Evolutionary conservation across 2,113 vertebrate genomes (phyloP).

Genomic region (Neoarius graeffei): DNA sequence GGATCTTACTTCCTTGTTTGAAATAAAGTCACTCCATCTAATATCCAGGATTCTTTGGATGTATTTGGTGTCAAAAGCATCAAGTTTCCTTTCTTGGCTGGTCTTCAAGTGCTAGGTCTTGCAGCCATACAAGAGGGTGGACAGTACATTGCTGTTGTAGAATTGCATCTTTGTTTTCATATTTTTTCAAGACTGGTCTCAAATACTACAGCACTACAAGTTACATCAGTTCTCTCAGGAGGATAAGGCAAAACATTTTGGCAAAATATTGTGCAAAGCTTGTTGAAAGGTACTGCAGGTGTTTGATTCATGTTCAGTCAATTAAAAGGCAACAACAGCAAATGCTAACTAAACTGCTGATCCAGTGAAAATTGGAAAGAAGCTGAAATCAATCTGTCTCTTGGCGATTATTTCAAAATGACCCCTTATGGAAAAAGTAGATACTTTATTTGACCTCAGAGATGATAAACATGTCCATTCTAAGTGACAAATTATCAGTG

Average conservation of each 20-base stretch:
- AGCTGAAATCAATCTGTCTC: not conserved
- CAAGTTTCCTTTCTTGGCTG: no score
- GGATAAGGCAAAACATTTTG: not conserved
- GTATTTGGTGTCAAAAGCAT: no score
- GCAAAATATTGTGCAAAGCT: not conserved
- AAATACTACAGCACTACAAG: no score
- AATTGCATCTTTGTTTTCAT: no score
- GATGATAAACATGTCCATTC: not conserved
- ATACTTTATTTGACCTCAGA: not conserved
- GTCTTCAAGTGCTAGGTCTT: no score
- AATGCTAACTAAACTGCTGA: not conserved
- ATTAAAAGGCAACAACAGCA: not conserved
- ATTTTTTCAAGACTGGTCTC: no score
- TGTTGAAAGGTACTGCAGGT: not conserved
- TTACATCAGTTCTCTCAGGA: not conserved
- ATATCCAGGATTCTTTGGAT: no score
- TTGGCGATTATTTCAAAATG: not conserved
- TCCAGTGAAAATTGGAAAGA: not conserved
- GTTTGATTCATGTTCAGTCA: not conserved
- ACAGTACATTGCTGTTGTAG: no score
- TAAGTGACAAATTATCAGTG: not conserved
- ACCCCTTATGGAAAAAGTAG: not conserved
- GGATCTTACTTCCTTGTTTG: no score
- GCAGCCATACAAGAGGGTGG: no score
- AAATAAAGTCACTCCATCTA: no score